Percentiles rank a stretch among this genome's conserved stretches.
Evolutionary conservation across 2,888 invertebrate genomes (phyloP).

Genomic region (Tethea ocularis): DNA sequence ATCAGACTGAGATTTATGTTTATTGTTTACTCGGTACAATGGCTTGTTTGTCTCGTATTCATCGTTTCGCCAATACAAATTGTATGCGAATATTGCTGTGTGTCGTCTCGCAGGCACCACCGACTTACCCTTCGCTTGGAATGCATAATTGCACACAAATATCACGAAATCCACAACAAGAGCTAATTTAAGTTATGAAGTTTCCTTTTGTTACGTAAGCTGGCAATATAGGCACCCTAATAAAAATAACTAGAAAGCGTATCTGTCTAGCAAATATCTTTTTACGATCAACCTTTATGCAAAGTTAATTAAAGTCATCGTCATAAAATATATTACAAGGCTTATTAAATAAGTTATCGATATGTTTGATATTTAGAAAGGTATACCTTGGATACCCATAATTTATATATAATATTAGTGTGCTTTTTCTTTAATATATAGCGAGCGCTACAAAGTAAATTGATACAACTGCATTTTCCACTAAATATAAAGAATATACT

Average conservation of each 20-base stretch:
- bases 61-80: slow-evolving; percentile 35
- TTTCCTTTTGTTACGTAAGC: not conserved
- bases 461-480: too few species aligned
- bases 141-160: slow-evolving; percentile 30
- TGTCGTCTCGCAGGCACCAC: slow-evolving; percentile 22
- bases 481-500: too few species aligned
- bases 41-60: slow-evolving; percentile 52
- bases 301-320: not conserved
- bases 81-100: slow-evolving; percentile 16
- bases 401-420: too few species aligned
- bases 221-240: not conserved
- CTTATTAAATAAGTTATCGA: not conserved
- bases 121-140: slow-evolving; percentile 17
- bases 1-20: slow-evolving; percentile 46
- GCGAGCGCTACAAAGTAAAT: too few species aligned
- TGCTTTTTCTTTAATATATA: too few species aligned
- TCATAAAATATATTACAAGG: not conserved
- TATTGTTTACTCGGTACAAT: slow-evolving; percentile 41
- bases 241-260: not conserved
- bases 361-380: too few species aligned
- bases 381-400: not conserved
- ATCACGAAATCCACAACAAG: slow-evolving; percentile 19
- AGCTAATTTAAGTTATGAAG: slow-evolving; percentile 1
- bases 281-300: not conserved
- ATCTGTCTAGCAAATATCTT: not conserved